phyloP scores from a whole-genome alignment of 2,797 vertebrate species.

The Pipistrellus pipistrellus region DNA sequence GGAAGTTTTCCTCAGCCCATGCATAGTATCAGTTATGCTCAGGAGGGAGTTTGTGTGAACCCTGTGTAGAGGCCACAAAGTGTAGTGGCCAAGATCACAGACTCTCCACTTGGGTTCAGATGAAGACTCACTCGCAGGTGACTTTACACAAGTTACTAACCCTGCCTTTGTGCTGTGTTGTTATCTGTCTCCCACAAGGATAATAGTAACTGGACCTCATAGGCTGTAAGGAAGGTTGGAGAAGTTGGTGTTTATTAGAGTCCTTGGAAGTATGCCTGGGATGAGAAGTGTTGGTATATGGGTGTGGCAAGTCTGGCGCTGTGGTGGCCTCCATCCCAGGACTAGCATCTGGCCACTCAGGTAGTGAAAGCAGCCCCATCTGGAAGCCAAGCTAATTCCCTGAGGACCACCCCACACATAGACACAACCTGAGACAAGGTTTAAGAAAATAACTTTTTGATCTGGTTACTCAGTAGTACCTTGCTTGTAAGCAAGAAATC shows the following conservation, averaged over 20 bases:
- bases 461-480: neutral
- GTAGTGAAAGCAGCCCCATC: neutral
- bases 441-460: neutral
- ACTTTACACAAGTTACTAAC: neutral
- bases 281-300: neutral
- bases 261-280: neutral
- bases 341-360: neutral
- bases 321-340: neutral
- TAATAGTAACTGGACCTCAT: neutral
- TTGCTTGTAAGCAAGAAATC: slow-evolving; percentile 11
- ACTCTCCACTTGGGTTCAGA: neutral
- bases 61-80: neutral
- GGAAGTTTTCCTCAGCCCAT: neutral
- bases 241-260: neutral
- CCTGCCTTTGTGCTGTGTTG: neutral
- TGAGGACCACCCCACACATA: neutral
- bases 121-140: neutral
- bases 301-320: neutral
- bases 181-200: neutral
- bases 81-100: neutral
- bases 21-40: neutral
- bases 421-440: neutral
- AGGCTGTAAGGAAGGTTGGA: neutral
- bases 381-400: neutral
- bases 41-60: neutral